Conservation (phyloP, 1,140 invertebrate genomes). For the Psilanteris sp. region DNA sequence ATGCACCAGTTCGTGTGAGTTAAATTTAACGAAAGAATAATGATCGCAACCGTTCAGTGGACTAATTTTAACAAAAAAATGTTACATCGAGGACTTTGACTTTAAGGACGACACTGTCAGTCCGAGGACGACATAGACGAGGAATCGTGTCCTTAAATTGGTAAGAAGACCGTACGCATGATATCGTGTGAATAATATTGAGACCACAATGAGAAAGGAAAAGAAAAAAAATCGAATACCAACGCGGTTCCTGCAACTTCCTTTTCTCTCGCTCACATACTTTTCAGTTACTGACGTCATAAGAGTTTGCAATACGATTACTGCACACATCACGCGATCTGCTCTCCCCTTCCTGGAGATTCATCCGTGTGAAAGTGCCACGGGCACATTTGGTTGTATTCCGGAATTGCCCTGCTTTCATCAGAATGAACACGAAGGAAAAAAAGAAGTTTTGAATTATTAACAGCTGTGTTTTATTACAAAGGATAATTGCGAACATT, state of each 20-base stretch:
- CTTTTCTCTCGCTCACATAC: slow-evolving; percentile 52
- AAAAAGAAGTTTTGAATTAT: slow-evolving; percentile 28
- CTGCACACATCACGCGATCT: slow-evolving; percentile 63
- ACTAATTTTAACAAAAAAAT: too few species aligned
- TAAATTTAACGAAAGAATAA: too few species aligned
- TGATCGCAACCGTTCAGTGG: too few species aligned
- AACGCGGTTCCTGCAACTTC: slow-evolving; percentile 32
- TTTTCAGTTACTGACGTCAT: slow-evolving; percentile 64
- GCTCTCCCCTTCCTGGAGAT: slow-evolving; percentile 49
- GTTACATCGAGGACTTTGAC: too few species aligned
- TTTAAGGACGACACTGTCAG: too few species aligned
- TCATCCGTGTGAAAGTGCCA: slow-evolving; percentile 65
- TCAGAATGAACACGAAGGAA: slow-evolving; percentile 43
- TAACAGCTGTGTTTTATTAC: slow-evolving; percentile 49
- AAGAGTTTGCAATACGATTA: slow-evolving; percentile 60
- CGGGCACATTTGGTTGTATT: slow-evolving; percentile 62
- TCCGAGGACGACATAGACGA: too few species aligned
- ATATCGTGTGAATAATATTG: too few species aligned
- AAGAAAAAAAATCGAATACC: slow-evolving; percentile 29
- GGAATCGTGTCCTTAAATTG: too few species aligned
- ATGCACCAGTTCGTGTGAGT: too few species aligned
- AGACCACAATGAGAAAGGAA: slow-evolving; percentile 7
- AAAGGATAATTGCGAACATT: slow-evolving; percentile 31
- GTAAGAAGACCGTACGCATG: too few species aligned
- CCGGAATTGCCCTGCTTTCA: slow-evolving; percentile 66